Conservation (phyloP, 2,888 invertebrate genomes). For the Synergus umbraculus region DNA sequence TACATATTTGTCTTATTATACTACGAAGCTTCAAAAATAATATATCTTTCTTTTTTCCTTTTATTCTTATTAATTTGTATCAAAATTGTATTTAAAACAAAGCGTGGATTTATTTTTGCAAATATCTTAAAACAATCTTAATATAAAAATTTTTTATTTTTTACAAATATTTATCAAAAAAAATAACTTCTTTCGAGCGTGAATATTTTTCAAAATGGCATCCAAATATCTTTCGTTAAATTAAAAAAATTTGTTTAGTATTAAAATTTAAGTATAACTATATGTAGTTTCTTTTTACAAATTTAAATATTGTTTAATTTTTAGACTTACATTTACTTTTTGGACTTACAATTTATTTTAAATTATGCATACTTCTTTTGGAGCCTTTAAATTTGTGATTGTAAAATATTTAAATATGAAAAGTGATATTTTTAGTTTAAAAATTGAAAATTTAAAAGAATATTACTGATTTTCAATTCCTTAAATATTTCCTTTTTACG, state of each 20-base stretch:
- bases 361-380: too few species aligned
- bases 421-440: background rate
- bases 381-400: too few species aligned
- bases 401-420: background rate
- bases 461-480: too few species aligned
- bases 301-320: too few species aligned
- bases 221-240: slow-evolving; percentile 3
- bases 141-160: background rate
- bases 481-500: too few species aligned
- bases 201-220: slow-evolving; percentile 3
- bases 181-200: background rate
- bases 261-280: background rate
- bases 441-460: background rate
- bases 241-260: background rate
- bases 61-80: background rate
- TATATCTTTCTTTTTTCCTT: background rate
- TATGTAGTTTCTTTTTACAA: too few species aligned
- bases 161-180: too few species aligned
- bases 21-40: background rate
- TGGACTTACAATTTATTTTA: too few species aligned
- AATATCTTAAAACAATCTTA: background rate
- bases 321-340: too few species aligned
- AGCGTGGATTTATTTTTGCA: background rate
- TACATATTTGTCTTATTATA: background rate
- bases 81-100: background rate